Evolutionary conservation across 2,797 vertebrate genomes (phyloP), one percentile per base, ranked within the genome.

Genomic region (Acrossocheilus wenchowensis): DNA sequence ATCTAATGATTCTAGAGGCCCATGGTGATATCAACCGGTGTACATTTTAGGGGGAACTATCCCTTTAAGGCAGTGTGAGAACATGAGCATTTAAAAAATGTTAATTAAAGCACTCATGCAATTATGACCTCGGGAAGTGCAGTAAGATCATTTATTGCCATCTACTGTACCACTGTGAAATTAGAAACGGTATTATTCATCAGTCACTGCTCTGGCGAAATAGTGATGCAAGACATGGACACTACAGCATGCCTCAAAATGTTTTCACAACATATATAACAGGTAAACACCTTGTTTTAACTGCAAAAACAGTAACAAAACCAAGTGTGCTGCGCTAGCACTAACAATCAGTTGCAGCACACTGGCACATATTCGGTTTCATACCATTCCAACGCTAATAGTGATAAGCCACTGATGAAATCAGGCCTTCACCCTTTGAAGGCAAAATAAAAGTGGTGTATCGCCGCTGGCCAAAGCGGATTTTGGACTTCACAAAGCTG

Each of bases 391-490:
- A 45, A 26, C 11, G 2, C 57, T 50, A 74, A 62, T n/a, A 78
- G 30, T 69, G 71, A 82, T 62, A 52, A 78, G 50, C 30, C 36
- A 81, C 74, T 75, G 50, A 77, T 64, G 52, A 83, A 85, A 86
- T 86, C 77, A 48, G 48, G 75, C 43, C 66, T 74, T 78, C 26
- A 41, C 43, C 69, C 60, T 74, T 60, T 81, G 84, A 74, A 64
- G n/a, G 72, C 62, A 48, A 80, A 83, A 62, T 36, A 23, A 30
- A 30, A 30, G 54, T 72, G 48, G 74, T 64, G 26, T 80, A 69
- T 68, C 57, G 10, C 34, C n/a, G 9, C 78, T 34, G 48, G 80
- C 68, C 81, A 87, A 81, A 75, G 82, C 50, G 26, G 83, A 85
- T 78, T 85, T 79, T 60, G 66, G 34, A 83, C 45, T 62, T 68